phyloP scores from a whole-genome alignment of 2,888 invertebrate species.

The Zygothrica quintamaculata region DNA sequence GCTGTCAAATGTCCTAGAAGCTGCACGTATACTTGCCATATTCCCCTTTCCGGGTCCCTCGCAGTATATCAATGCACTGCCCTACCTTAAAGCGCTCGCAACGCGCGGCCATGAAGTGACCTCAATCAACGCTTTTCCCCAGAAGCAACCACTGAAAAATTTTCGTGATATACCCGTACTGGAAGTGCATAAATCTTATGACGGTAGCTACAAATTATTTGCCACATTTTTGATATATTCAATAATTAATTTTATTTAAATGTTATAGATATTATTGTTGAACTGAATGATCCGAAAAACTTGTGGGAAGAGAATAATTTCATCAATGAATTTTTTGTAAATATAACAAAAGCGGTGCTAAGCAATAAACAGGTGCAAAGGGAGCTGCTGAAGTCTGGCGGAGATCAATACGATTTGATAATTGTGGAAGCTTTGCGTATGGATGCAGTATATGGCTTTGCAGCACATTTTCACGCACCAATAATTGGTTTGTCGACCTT shows the following conservation, averaged over 20 bases:
- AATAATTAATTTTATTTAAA: background rate
- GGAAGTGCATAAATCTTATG: conserved; percentile 54
- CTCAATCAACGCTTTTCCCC: conserved; percentile 80
- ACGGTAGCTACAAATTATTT: conserved; percentile 37
- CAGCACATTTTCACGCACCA: conserved; percentile 78
- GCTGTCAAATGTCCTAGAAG: conserved; percentile 38
- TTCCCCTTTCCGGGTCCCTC: conserved; percentile 79
- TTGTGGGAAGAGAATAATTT: conserved; percentile 56
- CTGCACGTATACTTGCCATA: conserved; percentile 69
- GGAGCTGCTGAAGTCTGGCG: conserved; percentile 66
- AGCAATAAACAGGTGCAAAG: conserved; percentile 58
- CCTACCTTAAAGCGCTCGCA: conserved; percentile 79
- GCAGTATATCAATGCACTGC: conserved; percentile 78
- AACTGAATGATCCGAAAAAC: conserved; percentile 2
- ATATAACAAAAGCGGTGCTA: conserved; percentile 38
- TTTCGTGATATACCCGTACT: conserved; percentile 70
- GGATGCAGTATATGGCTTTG: conserved; percentile 82
- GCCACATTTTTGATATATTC: too few relatives aligned
- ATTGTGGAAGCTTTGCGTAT: conserved; percentile 77
- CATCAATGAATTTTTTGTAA: conserved; percentile 36
- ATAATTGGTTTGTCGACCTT: conserved; percentile 75
- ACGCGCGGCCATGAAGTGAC: conserved; percentile 83
- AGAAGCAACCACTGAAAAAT: conserved; percentile 73
- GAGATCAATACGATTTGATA: conserved; percentile 80
- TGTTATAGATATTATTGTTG: conserved; percentile 47